Percentiles rank a stretch among this genome's conserved stretches.
Conservation (phyloP, 2,888 invertebrate genomes). For the Xanthostigma xanthostigma region DNA sequence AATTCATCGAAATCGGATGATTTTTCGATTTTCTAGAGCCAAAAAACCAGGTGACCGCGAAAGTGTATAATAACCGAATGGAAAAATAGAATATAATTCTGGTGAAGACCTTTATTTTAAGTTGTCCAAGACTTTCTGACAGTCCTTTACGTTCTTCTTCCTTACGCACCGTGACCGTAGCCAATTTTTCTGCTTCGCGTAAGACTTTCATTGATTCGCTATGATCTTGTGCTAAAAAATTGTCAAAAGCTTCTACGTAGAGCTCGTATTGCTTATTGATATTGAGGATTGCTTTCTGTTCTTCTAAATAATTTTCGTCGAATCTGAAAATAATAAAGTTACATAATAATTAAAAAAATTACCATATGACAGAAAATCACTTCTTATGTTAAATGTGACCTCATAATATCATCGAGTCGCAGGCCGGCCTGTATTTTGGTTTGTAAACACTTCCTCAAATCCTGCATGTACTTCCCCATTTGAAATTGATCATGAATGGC, state of each 20-base stretch:
- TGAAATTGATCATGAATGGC: slow-evolving; percentile 42
- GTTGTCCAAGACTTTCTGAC: slow-evolving; percentile 26
- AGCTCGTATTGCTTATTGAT: slow-evolving; percentile 31
- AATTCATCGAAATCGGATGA: no score
- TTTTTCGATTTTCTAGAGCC: no score
- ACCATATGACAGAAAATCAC: no score
- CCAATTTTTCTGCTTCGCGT: slow-evolving; percentile 32
- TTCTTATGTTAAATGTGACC: slow-evolving; percentile 8
- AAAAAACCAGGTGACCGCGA: no score
- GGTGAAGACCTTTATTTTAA: slow-evolving; percentile 21
- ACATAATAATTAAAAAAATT: no score
- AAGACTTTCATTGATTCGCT: slow-evolving; percentile 40
- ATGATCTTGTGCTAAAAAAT: slow-evolving; percentile 45
- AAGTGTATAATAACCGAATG: no score
- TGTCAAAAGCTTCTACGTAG: slow-evolving; percentile 41
- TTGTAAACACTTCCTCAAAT: slow-evolving; percentile 26
- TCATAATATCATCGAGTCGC: slow-evolving; percentile 26
- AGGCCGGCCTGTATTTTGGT: slow-evolving; percentile 28
- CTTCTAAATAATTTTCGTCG: slow-evolving; percentile 36
- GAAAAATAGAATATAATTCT: no score
- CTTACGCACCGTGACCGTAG: slow-evolving; percentile 28
- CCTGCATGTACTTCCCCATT: slow-evolving; percentile 37
- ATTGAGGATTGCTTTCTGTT: slow-evolving; percentile 33
- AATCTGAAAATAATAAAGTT: slow-evolving; percentile 33
- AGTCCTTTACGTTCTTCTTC: slow-evolving; percentile 30